Evolutionary conservation across 2,888 invertebrate species (phyloP).

Genomic region (Sipha maydis): DNA sequence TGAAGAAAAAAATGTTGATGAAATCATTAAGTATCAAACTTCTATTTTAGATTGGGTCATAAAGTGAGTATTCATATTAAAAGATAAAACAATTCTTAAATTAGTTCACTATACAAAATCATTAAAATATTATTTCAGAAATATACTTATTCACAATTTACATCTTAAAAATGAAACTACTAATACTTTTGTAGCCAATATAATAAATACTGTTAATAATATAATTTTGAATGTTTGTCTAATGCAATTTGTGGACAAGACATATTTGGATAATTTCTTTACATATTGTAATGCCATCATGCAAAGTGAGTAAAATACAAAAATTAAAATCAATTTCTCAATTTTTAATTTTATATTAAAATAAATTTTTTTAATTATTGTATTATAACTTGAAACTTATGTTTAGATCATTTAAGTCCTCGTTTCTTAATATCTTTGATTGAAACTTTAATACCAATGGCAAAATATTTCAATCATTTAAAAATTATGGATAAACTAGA

Average conservation of each 20-base stretch:
- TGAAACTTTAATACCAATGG: conserved; percentile 2
- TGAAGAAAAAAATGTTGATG: conserved; percentile 5
- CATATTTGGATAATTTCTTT: conserved; percentile 21
- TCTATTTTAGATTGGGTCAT: conserved; percentile 35
- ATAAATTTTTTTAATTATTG: neutral
- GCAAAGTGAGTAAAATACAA: conserved; percentile 20
- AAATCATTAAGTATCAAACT: conserved; percentile 36
- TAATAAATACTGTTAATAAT: conserved; percentile 26
- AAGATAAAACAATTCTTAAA: neutral
- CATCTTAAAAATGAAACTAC: conserved; percentile 22
- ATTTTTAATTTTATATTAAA: neutral
- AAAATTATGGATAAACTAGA: neutral
- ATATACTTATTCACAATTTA: conserved; percentile 26
- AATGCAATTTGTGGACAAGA: conserved; percentile 15
- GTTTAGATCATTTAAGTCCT: conserved; percentile 27
- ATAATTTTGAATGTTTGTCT: conserved; percentile 13
- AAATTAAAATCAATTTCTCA: neutral
- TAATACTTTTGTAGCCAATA: neutral
- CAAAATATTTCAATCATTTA: conserved; percentile 37
- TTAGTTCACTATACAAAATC: neutral
- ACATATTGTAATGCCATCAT: conserved; percentile 31
- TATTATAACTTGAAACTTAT: neutral
- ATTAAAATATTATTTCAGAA: conserved; percentile 13
- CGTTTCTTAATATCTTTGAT: conserved; percentile 12
- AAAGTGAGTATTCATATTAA: conserved; percentile 24